Evolutionary conservation across 2,113 vertebrate species (phyloP).

Genomic region (Bos javanicus): DNA sequence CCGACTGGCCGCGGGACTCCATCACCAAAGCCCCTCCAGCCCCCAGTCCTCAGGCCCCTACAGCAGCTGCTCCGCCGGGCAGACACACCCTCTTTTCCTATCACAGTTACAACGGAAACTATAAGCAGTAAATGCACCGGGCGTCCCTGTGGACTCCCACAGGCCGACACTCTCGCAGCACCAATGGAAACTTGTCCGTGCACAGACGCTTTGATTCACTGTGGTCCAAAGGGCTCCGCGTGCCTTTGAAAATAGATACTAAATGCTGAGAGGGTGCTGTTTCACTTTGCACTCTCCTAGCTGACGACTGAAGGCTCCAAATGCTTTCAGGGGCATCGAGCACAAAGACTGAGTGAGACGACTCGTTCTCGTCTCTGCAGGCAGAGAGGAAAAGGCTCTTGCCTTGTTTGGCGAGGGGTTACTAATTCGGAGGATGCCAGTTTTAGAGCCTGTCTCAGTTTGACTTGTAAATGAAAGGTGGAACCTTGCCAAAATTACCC

Average conservation of each 20-base stretch:
- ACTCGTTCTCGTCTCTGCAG: conserved; percentile 56
- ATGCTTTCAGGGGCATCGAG: conserved; percentile 36
- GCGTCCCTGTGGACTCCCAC: background rate
- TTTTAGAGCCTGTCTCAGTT: conserved; percentile 66
- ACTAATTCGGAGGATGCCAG: conserved; percentile 60
- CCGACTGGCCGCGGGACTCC: rapidly evolving
- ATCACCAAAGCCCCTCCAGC: background rate
- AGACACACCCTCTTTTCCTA: conserved; percentile 20
- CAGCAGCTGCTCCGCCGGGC: background rate
- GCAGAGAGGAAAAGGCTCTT: conserved; percentile 54
- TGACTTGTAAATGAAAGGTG: conserved; percentile 73
- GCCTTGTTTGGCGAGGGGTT: background rate
- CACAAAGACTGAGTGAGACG: background rate
- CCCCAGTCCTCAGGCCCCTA: background rate
- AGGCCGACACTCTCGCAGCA: background rate
- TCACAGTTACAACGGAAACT: conserved; percentile 32
- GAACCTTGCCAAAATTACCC: conserved; percentile 44
- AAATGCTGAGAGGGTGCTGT: conserved; percentile 4
- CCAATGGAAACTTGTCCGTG: conserved; percentile 36
- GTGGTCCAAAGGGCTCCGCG: conserved; percentile 1
- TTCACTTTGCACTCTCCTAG: background rate
- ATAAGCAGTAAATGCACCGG: background rate
- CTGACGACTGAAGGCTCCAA: conserved; percentile 42
- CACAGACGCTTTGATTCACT: background rate
- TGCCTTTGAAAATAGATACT: conserved; percentile 62